phyloP scores from a whole-genome alignment of 2,797 vertebrate genomes.

The Argyrosomus regius region DNA sequence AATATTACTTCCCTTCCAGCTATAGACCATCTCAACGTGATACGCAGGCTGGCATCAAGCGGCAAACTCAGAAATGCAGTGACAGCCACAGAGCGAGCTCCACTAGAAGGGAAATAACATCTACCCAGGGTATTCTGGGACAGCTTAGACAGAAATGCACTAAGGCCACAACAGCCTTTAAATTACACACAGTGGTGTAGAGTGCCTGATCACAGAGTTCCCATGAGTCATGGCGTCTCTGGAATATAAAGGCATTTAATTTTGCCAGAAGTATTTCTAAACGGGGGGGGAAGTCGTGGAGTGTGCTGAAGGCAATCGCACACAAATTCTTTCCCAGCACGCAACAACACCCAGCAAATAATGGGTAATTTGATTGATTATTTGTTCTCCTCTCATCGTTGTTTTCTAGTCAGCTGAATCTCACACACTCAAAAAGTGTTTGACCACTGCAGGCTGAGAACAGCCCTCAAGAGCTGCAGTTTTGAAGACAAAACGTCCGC shows the following conservation, averaged over 20 bases:
- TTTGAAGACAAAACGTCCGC: too few species aligned
- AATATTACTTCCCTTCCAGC: too few species aligned
- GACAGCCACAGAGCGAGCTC: slow-evolving; percentile 33
- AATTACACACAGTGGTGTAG: slow-evolving; percentile 27
- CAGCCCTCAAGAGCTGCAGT: too few species aligned
- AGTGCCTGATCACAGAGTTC: slow-evolving; percentile 42
- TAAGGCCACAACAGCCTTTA: slow-evolving; percentile 42
- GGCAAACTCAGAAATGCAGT: slow-evolving; percentile 35
- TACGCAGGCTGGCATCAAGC: slow-evolving; percentile 35
- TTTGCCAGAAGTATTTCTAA: slow-evolving; percentile 13
- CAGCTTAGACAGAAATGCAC: slow-evolving; percentile 25
- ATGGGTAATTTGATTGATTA: too few species aligned
- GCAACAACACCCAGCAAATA: neutral
- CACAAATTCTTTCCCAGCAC: neutral
- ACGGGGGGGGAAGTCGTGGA: neutral
- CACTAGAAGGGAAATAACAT: slow-evolving; percentile 34
- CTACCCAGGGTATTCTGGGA: slow-evolving; percentile 33
- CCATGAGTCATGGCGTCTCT: slow-evolving; percentile 27
- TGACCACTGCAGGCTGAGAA: too few species aligned
- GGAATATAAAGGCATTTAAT: slow-evolving; percentile 50
- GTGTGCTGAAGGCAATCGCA: neutral
- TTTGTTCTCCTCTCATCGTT: too few species aligned
- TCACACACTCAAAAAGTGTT: too few species aligned
- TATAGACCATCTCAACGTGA: slow-evolving; percentile 35
- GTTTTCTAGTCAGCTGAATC: too few species aligned